Evolutionary conservation across 2,797 vertebrate genomes (phyloP).

Genomic region (Falco biarmicus): DNA sequence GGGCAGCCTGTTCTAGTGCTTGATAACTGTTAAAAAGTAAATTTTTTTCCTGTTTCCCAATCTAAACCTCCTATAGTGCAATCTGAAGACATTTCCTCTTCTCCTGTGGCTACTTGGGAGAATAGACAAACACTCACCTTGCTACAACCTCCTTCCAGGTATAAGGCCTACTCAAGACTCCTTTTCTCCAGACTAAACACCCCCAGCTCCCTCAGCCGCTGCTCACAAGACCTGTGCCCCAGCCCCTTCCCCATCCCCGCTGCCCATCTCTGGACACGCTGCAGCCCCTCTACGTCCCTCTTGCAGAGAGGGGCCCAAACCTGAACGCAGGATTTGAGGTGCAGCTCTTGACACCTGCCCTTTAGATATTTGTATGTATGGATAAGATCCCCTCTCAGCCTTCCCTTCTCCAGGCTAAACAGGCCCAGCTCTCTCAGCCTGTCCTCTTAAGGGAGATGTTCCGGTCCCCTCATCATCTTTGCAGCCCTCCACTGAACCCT

Average conservation of each 20-base stretch:
- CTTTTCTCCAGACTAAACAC: background rate
- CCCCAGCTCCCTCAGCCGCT: background rate
- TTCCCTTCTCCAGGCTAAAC: too few relatives aligned
- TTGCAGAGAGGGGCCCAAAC: too few relatives aligned
- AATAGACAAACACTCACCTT: background rate
- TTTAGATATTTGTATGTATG: too few relatives aligned
- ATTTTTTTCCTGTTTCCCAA: background rate
- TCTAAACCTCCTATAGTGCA: background rate
- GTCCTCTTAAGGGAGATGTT: too few relatives aligned
- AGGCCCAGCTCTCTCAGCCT: too few relatives aligned
- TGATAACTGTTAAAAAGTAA: background rate
- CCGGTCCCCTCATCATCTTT: too few relatives aligned
- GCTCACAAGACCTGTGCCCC: background rate
- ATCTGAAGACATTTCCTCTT: background rate
- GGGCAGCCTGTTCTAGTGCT: background rate
- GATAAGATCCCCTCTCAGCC: too few relatives aligned
- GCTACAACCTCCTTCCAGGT: background rate
- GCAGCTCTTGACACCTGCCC: too few relatives aligned
- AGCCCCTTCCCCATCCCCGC: background rate
- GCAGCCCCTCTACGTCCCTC: too few relatives aligned
- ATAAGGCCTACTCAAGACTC: background rate
- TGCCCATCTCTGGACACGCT: background rate
- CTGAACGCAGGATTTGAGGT: too few relatives aligned
- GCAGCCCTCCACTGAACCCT: too few relatives aligned
- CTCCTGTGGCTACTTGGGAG: accelerated